Evolutionary conservation across 1,140 invertebrate species (phyloP).

Genomic region (Drosophila aff.): DNA sequence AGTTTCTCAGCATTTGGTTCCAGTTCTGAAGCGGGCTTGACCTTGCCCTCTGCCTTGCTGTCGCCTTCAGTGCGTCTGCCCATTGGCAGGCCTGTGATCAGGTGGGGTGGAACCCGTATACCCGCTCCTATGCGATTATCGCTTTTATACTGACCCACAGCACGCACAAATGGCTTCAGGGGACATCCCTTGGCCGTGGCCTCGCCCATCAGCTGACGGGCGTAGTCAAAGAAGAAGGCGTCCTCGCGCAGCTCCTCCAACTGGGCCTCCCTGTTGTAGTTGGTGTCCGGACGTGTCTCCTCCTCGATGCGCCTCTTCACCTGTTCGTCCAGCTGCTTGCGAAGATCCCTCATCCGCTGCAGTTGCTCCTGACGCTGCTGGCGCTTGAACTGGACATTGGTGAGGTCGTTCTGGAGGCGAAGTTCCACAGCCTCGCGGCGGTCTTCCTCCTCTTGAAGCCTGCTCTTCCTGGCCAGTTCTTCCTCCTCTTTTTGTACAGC

Average conservation of each 20-base stretch:
- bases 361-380: constrained; percentile 60
- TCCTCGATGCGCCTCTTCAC: constrained; percentile 38
- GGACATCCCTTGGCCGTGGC: constrained; percentile 53
- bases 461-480: constrained; percentile 37
- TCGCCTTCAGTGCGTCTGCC: constrained; percentile 63
- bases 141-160: constrained; percentile 57
- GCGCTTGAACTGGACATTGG: constrained; percentile 58
- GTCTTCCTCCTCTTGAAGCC: constrained; percentile 28
- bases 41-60: constrained; percentile 25
- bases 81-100: constrained; percentile 61
- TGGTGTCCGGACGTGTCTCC: constrained; percentile 49
- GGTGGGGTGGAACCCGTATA: constrained; percentile 48
- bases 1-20: constrained; percentile 34
- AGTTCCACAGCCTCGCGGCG: constrained; percentile 30
- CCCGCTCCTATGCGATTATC: constrained; percentile 62
- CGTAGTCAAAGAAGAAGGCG: constrained; percentile 65
- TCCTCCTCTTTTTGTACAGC: constrained; percentile 58
- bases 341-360: constrained; percentile 46
- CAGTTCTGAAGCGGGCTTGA: background rate
- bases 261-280: constrained; percentile 67
- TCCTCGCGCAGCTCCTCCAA: constrained; percentile 67
- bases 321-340: constrained; percentile 57
- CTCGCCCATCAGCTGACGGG: constrained; percentile 58
- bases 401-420: constrained; percentile 57
- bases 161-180: constrained; percentile 60